Evolutionary conservation across 2,888 invertebrate species (phyloP), one percentile per base, ranked within the genome.

Genomic region (Mantis religiosa): DNA sequence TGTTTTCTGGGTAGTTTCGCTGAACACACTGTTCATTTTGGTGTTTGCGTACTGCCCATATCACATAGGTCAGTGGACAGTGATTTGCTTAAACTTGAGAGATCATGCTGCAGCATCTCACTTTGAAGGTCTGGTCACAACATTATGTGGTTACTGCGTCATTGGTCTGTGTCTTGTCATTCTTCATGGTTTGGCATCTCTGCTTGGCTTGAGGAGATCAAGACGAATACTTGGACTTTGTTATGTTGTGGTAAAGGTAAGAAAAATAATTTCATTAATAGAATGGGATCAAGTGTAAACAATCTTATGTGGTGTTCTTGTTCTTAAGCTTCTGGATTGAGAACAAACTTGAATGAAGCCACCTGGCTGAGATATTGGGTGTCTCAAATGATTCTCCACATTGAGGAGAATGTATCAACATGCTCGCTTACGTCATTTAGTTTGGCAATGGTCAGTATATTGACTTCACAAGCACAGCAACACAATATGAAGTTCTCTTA

Each of bases 1-100:
- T 94, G 99, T 99, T 0, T 99, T 99, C 93, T 99, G 99, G 99
- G 99, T 99, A 34, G 98, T 99, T 28, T 98, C 99, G 0, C 94
- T 99, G 47, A 99, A 99, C 92, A 98, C 99, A 0, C 94, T 99
- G 89, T 99, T 99, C 93, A 99, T 99, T 91, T 95, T 99, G 90
- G 97, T 99, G 28, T 99, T 99, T 94, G 99, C 99, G 83, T 99
- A 98, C 92, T 97, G 97, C 91, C 99, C 99, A 0, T 99, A 98
- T 93, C 98, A 98, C 91, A 98, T 99, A 93, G 99, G 99, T 1
- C 96, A 97, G 91, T 95, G 97, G 91, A 96, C 97, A 0, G 95
- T 99, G 89, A 95, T 96, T 20, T 94, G 96, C 85, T 93, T 97
- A 90, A 96, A 96, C 87, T 93, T 97, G 90, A 94, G 95, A 91